Percentiles rank a stretch among this genome's conserved stretches.
Evolutionary conservation across 2,113 vertebrate species (phyloP).

Genomic region (Copsychus sechellarum): DNA sequence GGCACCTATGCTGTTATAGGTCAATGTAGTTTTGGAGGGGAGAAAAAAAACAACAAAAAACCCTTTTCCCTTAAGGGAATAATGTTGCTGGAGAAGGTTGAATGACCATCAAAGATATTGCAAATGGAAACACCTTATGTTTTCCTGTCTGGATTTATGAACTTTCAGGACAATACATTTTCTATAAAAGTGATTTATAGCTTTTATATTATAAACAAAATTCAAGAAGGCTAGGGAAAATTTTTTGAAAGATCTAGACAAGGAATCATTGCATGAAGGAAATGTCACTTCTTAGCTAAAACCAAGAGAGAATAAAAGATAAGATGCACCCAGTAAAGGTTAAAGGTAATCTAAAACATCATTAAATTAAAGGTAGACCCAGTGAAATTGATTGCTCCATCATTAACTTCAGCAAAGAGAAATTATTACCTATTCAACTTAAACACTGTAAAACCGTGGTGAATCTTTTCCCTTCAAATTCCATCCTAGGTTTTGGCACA

Average conservation of each 20-base stretch:
- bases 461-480: not conserved
- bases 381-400: not conserved
- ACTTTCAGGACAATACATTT: not conserved
- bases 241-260: not conserved
- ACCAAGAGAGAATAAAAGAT: not conserved
- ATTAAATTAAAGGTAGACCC: not conserved
- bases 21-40: not conserved
- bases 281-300: not conserved
- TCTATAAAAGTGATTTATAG: not conserved
- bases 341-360: not conserved
- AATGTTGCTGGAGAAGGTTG: not conserved
- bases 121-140: not conserved
- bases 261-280: not conserved
- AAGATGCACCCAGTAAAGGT: not conserved
- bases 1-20: not conserved
- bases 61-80: not conserved
- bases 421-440: not conserved
- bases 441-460: not conserved
- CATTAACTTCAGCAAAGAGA: not conserved
- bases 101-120: not conserved
- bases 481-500: not conserved
- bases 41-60: rapidly evolving
- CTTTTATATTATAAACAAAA: not conserved
- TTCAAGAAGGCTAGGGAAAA: not conserved
- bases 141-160: not conserved